Evolutionary conservation across 2,113 vertebrate species (phyloP).

Genomic region (Tinamus guttatus): DNA sequence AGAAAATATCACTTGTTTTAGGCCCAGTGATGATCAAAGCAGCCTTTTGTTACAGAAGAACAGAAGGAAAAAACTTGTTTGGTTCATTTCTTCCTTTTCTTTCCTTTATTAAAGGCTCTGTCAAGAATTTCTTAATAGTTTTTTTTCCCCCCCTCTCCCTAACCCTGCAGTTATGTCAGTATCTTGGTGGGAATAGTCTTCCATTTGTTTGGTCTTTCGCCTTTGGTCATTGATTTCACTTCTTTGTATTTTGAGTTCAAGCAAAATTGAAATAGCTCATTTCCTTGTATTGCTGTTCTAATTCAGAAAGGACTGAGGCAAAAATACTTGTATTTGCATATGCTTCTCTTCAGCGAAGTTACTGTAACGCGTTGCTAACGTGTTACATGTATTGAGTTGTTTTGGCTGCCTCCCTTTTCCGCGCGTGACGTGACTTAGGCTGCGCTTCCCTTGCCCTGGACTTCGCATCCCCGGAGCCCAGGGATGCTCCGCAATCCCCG

Average conservation of each 20-base stretch:
- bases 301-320: background rate
- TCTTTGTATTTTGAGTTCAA: background rate
- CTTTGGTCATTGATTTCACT: background rate
- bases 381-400: background rate
- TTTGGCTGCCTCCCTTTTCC: background rate
- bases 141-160: background rate
- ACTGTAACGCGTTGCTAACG: background rate
- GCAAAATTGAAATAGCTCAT: background rate
- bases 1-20: slow-evolving; percentile 28
- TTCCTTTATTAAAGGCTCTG: background rate
- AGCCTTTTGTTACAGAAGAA: slow-evolving; percentile 30
- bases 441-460: background rate
- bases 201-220: background rate
- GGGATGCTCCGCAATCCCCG: background rate
- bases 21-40: background rate
- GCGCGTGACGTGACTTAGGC: background rate
- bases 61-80: background rate
- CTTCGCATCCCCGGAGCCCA: too few relatives aligned
- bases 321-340: background rate
- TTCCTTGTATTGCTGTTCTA: background rate
- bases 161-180: background rate
- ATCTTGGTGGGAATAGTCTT: background rate
- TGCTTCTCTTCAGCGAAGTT: background rate
- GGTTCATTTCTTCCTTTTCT: background rate
- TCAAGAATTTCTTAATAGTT: rapidly evolving